Percentiles rank a stretch among this genome's conserved stretches.
phyloP scores from a whole-genome alignment of 2,113 vertebrate genomes.

The Esox niger region DNA sequence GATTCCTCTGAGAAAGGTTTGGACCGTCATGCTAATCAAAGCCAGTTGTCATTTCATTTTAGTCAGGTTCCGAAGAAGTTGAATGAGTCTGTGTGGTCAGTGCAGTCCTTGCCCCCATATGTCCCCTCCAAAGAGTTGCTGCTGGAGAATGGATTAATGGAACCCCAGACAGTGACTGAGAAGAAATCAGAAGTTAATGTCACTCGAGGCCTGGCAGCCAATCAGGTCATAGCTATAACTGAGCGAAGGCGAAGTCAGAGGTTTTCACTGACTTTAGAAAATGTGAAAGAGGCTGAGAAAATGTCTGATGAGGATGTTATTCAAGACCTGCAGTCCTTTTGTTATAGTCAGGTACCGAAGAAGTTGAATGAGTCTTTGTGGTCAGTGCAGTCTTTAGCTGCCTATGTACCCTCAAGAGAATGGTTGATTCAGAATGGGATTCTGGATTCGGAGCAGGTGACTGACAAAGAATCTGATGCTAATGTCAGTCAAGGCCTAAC shows the following conservation, averaged over 20 bases:
- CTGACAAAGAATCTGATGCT: neutral
- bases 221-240: no score
- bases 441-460: neutral
- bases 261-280: no score
- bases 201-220: neutral
- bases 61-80: neutral
- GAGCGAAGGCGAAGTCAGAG: no score
- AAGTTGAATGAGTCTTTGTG: neutral
- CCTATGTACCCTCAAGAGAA: slow-evolving; percentile 5
- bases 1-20: neutral
- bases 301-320: neutral
- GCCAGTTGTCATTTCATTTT: neutral
- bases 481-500: neutral
- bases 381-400: neutral
- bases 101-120: neutral
- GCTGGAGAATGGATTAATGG: neutral
- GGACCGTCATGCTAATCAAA: neutral
- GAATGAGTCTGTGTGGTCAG: neutral
- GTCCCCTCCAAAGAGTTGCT: neutral
- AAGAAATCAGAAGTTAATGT: neutral
- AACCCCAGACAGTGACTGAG: neutral
- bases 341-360: neutral
- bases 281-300: neutral
- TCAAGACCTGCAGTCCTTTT: neutral
- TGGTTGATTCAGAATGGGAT: slow-evolving; percentile 39